Evolutionary conservation across 2,113 vertebrate species (phyloP).

Genomic region (Hyla sarda): DNA sequence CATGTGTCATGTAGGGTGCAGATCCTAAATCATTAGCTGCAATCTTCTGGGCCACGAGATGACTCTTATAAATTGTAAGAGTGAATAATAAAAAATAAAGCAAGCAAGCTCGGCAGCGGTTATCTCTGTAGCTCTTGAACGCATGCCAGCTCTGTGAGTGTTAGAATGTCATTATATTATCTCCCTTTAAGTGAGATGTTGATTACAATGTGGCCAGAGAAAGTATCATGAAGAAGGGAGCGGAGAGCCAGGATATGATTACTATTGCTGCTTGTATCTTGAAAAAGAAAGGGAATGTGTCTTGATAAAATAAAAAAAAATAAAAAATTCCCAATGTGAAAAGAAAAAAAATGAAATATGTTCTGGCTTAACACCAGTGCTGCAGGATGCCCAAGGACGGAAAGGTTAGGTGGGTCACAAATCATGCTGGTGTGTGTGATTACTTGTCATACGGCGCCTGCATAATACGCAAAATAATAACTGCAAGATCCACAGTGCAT

Average conservation of each 20-base stretch:
- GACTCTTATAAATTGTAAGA: not conserved
- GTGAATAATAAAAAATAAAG: slow-evolving; percentile 1
- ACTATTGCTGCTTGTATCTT: slow-evolving; percentile 26
- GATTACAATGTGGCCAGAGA: slow-evolving; percentile 38
- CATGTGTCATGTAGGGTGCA: not conserved
- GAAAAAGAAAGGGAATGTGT: not conserved
- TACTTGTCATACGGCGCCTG: slow-evolving; percentile 20
- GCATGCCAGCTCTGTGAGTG: slow-evolving; percentile 21
- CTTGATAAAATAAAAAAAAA: slow-evolving; percentile 10
- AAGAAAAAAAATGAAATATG: slow-evolving; percentile 7
- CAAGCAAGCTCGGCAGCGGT: not conserved
- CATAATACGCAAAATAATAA: slow-evolving; percentile 26
- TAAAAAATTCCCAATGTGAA: slow-evolving; percentile 1
- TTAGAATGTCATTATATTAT: slow-evolving; percentile 48
- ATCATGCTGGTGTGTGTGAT: slow-evolving; percentile 38
- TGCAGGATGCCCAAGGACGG: slow-evolving; percentile 25
- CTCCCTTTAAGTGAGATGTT: slow-evolving; percentile 45
- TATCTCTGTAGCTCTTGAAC: slow-evolving; percentile 30
- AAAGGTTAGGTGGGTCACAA: slow-evolving; percentile 24
- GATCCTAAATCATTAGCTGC: not conserved
- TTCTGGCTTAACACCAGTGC: not conserved
- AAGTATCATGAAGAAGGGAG: slow-evolving; percentile 8
- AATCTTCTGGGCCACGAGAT: not conserved
- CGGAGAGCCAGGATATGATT: slow-evolving; percentile 29
- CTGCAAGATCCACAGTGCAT: slow-evolving; percentile 1